Percentiles rank a stretch among this genome's conserved stretches.
Conservation (phyloP, 2,888 invertebrate species). For the Eupsilia transversa region DNA sequence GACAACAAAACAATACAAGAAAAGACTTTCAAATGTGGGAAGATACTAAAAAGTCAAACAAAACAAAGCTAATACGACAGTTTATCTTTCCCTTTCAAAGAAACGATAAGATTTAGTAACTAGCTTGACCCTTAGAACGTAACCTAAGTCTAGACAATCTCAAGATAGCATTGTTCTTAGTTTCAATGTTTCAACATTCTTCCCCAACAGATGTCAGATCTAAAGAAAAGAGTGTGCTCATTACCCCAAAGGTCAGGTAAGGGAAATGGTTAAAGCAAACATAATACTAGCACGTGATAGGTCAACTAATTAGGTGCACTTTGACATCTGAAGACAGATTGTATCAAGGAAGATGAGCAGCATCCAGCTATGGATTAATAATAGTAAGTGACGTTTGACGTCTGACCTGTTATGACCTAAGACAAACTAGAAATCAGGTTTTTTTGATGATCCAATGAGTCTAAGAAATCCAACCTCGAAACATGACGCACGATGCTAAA, state of each 20-base stretch:
- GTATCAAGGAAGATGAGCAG: constrained; percentile 34
- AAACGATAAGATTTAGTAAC: constrained; percentile 47
- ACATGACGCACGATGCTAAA: not conserved
- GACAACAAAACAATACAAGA: constrained; percentile 6
- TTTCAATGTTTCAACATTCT: constrained; percentile 50
- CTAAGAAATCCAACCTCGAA: not conserved
- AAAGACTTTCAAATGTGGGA: constrained; percentile 3
- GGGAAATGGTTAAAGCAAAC: constrained; percentile 48
- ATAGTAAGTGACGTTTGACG: constrained; percentile 31
- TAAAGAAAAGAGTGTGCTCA: constrained; percentile 48
- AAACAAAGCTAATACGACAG: constrained; percentile 25
- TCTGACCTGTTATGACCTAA: constrained; percentile 34
- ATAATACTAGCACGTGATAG: constrained; percentile 56
- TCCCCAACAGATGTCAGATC: constrained; percentile 51
- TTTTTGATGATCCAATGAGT: not conserved
- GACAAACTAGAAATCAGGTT: constrained; percentile 19
- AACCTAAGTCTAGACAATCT: constrained; percentile 25
- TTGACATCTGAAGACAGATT: constrained; percentile 48
- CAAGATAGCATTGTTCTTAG: constrained; percentile 54
- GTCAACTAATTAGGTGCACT: constrained; percentile 60
- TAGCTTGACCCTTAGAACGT: constrained; percentile 40
- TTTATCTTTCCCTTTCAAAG: constrained; percentile 2
- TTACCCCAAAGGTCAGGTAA: constrained; percentile 55
- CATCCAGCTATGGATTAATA: constrained; percentile 36
- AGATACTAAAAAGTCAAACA: not conserved